Conservation (phyloP, 2,888 invertebrate species). For the Frankliniella fusca region DNA sequence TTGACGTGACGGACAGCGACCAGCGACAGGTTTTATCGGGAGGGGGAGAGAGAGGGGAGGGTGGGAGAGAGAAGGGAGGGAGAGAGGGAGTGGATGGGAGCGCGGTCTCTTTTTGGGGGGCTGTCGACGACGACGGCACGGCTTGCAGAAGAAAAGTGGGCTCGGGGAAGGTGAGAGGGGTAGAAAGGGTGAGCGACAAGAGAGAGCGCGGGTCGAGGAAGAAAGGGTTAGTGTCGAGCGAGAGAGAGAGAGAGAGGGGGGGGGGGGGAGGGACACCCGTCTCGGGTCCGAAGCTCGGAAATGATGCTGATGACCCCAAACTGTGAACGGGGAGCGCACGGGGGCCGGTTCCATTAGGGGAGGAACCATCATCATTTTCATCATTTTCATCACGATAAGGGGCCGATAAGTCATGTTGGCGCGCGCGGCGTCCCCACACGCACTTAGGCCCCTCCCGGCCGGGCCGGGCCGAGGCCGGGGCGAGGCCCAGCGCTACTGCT, state of each 20-base stretch:
- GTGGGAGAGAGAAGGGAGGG: not conserved
- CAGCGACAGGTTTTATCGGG: not conserved
- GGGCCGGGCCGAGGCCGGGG: no score
- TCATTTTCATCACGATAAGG: not conserved
- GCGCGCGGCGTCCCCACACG: no score
- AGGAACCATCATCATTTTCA: not conserved
- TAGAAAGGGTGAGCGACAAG: not conserved
- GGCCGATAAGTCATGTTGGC: not conserved
- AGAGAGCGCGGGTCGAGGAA: not conserved
- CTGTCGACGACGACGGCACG: not conserved
- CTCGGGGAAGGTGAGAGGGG: not conserved
- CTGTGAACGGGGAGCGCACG: not conserved
- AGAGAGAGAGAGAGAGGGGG: not conserved
- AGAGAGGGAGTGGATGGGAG: not conserved
- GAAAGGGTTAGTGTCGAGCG: not conserved
- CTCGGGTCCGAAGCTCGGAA: not conserved
- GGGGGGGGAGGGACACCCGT: no score
- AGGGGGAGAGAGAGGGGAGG: not conserved
- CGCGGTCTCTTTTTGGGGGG: not conserved
- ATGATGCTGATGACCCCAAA: conserved; percentile 8
- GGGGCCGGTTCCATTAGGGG: not conserved
- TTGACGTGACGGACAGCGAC: not conserved
- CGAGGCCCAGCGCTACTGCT: no score
- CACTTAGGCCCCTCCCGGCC: no score
- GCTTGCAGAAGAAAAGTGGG: not conserved